A percentile compares a stretch with the other conserved stretches of the same genome.
phyloP scores from a whole-genome alignment of 1,140 invertebrate species.

The Camponotus pennsylvanicus region DNA sequence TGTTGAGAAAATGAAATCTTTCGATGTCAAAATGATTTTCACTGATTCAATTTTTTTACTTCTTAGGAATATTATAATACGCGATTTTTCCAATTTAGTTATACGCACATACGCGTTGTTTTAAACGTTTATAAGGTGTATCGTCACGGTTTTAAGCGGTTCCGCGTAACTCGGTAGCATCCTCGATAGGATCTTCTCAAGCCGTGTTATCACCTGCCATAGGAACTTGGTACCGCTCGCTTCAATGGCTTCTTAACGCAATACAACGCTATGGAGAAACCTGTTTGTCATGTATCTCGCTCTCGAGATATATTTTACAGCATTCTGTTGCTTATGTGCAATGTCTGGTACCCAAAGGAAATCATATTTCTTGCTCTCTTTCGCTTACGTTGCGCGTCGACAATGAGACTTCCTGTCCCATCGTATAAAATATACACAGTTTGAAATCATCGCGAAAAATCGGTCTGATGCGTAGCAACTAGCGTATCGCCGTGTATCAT shows the following conservation, averaged over 20 bases:
- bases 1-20: neutral
- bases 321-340: slow-evolving; percentile 67
- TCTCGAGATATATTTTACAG: slow-evolving; percentile 74
- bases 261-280: slow-evolving; percentile 68
- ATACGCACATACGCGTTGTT: neutral
- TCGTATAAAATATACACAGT: slow-evolving; percentile 41
- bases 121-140: neutral
- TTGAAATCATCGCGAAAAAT: slow-evolving; percentile 39
- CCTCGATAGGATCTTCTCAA: slow-evolving; percentile 65
- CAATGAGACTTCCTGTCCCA: slow-evolving; percentile 66
- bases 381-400: slow-evolving; percentile 45
- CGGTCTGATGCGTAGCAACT: slow-evolving; percentile 42
- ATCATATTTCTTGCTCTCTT: slow-evolving; percentile 65
- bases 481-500: slow-evolving; percentile 26
- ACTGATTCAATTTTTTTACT: neutral
- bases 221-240: slow-evolving; percentile 70
- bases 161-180: slow-evolving; percentile 60
- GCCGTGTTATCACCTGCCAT: slow-evolving; percentile 73
- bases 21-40: neutral
- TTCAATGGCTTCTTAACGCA: slow-evolving; percentile 70
- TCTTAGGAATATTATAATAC: neutral
- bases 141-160: slow-evolving; percentile 54
- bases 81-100: slow-evolving; percentile 24
- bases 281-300: slow-evolving; percentile 75
- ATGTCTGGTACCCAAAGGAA: slow-evolving; percentile 66